Evolutionary conservation across 2,113 vertebrate genomes (phyloP).

Genomic region (Climacteris rufus): DNA sequence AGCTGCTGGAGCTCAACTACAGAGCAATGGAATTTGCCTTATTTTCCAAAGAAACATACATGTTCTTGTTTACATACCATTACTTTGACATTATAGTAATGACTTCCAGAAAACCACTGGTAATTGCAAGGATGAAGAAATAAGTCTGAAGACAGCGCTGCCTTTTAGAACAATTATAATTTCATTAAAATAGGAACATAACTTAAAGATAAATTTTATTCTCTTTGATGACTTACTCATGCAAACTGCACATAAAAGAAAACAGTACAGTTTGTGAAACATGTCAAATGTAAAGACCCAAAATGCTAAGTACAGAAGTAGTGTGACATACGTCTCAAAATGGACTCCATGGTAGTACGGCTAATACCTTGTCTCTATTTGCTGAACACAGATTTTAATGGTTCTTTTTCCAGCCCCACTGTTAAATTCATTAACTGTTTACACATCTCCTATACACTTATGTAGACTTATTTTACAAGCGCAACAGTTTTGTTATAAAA

Average conservation of each 20-base stretch:
- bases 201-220: slow-evolving; percentile 91
- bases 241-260: slow-evolving; percentile 91
- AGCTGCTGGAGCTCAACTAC: neutral
- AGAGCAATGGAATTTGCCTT: neutral
- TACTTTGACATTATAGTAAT: neutral
- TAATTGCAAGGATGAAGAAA: slow-evolving; percentile 26
- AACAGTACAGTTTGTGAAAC: slow-evolving; percentile 86
- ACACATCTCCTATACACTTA: slow-evolving; percentile 78
- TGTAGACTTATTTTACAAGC: slow-evolving; percentile 78
- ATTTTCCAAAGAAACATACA: neutral
- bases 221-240: slow-evolving; percentile 96
- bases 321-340: slow-evolving; percentile 75
- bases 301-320: slow-evolving; percentile 81
- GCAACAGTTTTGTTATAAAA: slow-evolving; percentile 73
- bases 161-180: slow-evolving; percentile 66
- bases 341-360: slow-evolving; percentile 73
- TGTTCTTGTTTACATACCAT: neutral
- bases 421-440: slow-evolving; percentile 72
- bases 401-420: slow-evolving; percentile 69
- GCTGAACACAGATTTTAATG: slow-evolving; percentile 76
- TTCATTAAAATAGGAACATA: slow-evolving; percentile 77
- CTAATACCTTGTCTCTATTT: slow-evolving; percentile 71
- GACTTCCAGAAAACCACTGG: neutral
- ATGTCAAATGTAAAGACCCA: slow-evolving; percentile 79
- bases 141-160: slow-evolving; percentile 25